Base-by-base conservation (phyloP, 2,888 invertebrate genomes). In the Drosophila ochracea region DNA sequence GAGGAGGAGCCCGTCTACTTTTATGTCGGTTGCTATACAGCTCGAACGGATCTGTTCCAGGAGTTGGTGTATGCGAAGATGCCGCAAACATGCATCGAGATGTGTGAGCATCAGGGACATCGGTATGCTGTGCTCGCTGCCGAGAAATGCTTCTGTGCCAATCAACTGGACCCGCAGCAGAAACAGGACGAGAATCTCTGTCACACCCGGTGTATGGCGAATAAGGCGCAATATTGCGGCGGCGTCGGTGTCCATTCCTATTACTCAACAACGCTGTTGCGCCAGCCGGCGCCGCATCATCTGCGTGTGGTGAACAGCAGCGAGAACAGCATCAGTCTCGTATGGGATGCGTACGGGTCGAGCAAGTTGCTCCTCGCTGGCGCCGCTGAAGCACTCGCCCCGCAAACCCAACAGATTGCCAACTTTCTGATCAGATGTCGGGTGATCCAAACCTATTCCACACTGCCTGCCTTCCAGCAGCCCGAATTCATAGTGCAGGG, bases 221-320 rank as follows among this genome's bases (percentile, higher is more conserved):
- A 96, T 89, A 94, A 94, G 39, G 94, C 94, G 0, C 95, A 95
- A 83, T 94, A 94, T 71, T 97, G 97, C 90, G 97, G 97, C 1
- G 96, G 96, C 0, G 93, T 94, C 1, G 94, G 94, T 35, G 95
- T 95, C 0, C 95, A 95, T 65, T 96, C 95, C 80, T 95, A 96
- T 37, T 97, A 96, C 86, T 95, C 95, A 50, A 91, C 88, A 1
- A 76, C 80, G 37, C 57, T 89, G 54, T 50, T 72, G 10, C 61
- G 76, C 13, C 80, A 81, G 54, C 84, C 90, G 19, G 84, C 96
- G n/a, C 97, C 97, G 0, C 93, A 94, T 72, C 94, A 95, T 68
- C 90, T 97, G 30, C 92, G 93, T 55, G 92, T 96, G 4, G 90
- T 93, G 4, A 95, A 95, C 82, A 92, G 95, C 64, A 96, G 96